Evolutionary conservation across 2,113 vertebrate species (phyloP).

Genomic region (Labeo catla): DNA sequence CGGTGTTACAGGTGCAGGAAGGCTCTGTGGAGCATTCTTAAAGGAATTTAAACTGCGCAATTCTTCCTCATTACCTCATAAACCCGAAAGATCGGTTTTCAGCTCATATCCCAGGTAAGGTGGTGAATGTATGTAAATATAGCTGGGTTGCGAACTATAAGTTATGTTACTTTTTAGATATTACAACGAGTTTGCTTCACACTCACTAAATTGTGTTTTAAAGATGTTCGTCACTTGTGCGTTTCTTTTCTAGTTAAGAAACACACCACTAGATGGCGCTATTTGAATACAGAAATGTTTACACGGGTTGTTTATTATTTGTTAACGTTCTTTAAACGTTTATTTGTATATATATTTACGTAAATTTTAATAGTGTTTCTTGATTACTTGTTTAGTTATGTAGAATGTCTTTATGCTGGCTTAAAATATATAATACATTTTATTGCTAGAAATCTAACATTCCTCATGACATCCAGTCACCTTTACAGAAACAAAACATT

Average conservation of each 20-base stretch:
- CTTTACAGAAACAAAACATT: not conserved
- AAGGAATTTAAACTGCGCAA: slow-evolving; percentile 28
- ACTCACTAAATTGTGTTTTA: not conserved
- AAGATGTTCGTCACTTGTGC: slow-evolving; percentile 5
- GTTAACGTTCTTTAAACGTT: not conserved
- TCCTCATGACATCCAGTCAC: not conserved
- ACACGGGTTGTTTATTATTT: not conserved
- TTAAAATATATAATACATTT: not conserved
- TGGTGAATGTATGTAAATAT: not conserved
- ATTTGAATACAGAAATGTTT: not conserved
- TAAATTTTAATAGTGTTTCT: not conserved
- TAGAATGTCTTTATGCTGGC: not conserved
- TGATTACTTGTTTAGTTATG: not conserved
- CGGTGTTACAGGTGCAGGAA: not conserved
- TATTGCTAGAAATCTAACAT: not conserved
- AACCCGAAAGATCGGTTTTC: not conserved
- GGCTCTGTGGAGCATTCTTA: not conserved
- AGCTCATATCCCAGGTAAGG: not conserved
- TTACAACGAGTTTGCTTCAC: not conserved
- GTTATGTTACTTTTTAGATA: not conserved
- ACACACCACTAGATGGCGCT: slow-evolving; percentile 35
- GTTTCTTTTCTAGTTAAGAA: not conserved
- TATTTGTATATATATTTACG: not conserved
- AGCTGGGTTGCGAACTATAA: not conserved
- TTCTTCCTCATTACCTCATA: not conserved